Base-by-base conservation (phyloP, 2,113 vertebrate genomes). In the Channa argus region DNA sequence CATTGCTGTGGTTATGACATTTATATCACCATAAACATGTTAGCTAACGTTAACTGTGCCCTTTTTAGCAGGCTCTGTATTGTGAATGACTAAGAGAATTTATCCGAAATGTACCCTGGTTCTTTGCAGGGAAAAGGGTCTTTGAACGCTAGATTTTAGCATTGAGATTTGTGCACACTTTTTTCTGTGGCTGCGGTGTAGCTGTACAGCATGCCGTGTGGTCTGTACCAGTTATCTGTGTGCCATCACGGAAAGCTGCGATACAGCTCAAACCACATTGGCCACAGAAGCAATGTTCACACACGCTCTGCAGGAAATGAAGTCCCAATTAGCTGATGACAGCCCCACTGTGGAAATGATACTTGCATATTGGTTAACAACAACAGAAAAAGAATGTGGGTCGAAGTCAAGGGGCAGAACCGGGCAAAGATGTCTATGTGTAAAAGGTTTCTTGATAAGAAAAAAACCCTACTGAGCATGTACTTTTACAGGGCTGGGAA, bases 1-100 rank as follows among this genome's bases (percentile, higher is more conserved):
- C 63, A 86, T 69, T 80, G 65, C 43, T 74, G 90, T 75, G 83
- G 88, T 78, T 50, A 6, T 47, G 12, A 39, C 8, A 12, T 39
- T 83, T 69, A 15, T 33, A 76, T 80, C 37, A 24, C 24, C 24
- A 24, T 24, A 24, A 24, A 24, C 24, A 24, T 24, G 24, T 24
- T 24, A 24, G 24, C 24, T 24, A 24, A 24, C 24, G 24, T 24
- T 24, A 24, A 24, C 24, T 24, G 24, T 24, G 24, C 24, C 24
- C 24, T 24, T 24, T 24, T 24, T 24, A 24, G 24, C 24, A 24
- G 1, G 24, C 24, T 24, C 24, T 24, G 24, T 24, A 24, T 24
- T 24, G 24, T 24, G 24, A 24, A 24, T 24, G 24, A 24, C 24
- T 24, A 24, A 24, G 24, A 24, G 24, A 24, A 24, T 24, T 24